Conservation (phyloP, 23 tunicate species). For the Styela clava region DNA sequence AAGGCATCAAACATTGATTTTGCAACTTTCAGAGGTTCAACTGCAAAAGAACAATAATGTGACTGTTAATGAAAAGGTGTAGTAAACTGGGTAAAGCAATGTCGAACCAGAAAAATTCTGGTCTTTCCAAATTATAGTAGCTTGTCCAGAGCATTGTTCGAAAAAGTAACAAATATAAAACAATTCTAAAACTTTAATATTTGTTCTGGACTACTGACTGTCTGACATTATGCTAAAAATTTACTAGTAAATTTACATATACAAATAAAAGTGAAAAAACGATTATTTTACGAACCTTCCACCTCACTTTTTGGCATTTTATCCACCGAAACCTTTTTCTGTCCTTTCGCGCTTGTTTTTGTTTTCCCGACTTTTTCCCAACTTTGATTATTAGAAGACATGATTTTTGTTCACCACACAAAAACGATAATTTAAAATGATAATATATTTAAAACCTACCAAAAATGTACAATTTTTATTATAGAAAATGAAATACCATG, state of each 20-base stretch:
- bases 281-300: neutral
- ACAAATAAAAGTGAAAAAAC: too few species aligned
- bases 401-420: neutral
- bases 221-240: too few species aligned
- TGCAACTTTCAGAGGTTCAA: constrained; percentile 6
- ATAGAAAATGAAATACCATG: neutral
- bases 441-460: neutral
- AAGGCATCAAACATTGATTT: constrained; percentile 25
- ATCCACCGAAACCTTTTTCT: neutral
- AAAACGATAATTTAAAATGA: too few species aligned
- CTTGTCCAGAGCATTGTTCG: too few species aligned
- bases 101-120: too few species aligned
- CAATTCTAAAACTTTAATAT: too few species aligned
- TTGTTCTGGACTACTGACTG: too few species aligned
- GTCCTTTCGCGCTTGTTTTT: neutral
- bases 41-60: constrained; percentile 2
- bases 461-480: neutral
- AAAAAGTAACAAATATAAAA: too few species aligned
- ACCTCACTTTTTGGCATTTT: neutral
- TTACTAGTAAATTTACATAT: too few species aligned
- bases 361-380: constrained; percentile 11
- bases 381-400: neutral
- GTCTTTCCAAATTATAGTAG: too few species aligned
- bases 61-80: neutral
- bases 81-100: neutral